Conservation (phyloP, 2,797 vertebrate genomes). For the Nyctalus aviator region DNA sequence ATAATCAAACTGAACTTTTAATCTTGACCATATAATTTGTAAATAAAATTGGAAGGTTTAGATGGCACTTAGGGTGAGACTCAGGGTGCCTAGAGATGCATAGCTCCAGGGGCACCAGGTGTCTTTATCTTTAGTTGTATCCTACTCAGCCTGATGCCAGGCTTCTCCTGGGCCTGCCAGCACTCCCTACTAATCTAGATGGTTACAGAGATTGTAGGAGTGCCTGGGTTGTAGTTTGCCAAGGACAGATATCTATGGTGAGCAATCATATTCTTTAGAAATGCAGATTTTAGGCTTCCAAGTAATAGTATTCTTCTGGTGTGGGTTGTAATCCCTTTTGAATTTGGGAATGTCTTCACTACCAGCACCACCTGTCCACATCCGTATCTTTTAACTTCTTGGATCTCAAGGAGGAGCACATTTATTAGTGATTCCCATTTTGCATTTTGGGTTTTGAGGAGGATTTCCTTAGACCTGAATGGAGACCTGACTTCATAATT, state of each 20-base stretch:
- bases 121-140: background rate
- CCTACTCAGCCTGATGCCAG: background rate
- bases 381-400: background rate
- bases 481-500: background rate
- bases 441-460: conserved; percentile 7
- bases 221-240: background rate
- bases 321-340: background rate
- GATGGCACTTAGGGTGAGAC: background rate
- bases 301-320: background rate
- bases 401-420: background rate
- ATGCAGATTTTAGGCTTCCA: background rate
- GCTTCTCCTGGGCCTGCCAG: background rate
- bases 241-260: no score
- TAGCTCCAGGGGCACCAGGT: background rate
- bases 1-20: background rate
- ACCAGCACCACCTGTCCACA: background rate
- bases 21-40: background rate
- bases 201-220: background rate
- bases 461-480: background rate
- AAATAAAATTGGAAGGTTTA: background rate
- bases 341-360: background rate
- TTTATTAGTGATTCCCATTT: conserved; percentile 8
- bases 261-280: conserved; percentile 2
- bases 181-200: background rate
- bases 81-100: background rate